Evolutionary conservation across 2,113 vertebrate genomes (phyloP).

Genomic region (Podarcis raffonei): DNA sequence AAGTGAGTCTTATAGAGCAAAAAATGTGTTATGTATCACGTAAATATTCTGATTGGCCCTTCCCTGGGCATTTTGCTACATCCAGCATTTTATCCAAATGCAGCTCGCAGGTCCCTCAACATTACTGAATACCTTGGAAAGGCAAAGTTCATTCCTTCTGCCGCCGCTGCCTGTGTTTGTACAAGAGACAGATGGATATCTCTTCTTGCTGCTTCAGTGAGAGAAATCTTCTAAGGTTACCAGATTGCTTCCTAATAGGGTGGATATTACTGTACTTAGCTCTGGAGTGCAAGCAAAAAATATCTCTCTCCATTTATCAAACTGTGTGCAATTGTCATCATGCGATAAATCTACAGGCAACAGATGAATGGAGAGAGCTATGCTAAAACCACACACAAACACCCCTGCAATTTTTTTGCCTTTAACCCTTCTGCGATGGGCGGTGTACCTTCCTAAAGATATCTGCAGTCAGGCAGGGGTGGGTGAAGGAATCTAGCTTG

Average conservation of each 20-base stretch:
- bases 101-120: not conserved
- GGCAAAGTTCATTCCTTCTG: not conserved
- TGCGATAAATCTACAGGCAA: not conserved
- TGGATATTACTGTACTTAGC: not conserved
- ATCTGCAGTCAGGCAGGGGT: no score
- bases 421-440: no score
- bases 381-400: constrained; percentile 21
- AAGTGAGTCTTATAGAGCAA: no score
- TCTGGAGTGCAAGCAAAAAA: not conserved
- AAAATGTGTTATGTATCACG: not conserved
- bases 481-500: not conserved
- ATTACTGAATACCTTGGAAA: not conserved
- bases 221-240: rapidly evolving
- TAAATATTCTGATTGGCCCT: not conserved
- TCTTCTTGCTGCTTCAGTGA: not conserved
- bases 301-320: not conserved
- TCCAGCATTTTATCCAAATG: not conserved
- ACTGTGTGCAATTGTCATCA: not conserved
- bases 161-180: not conserved
- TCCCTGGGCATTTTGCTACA: not conserved
- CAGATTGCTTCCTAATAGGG: not conserved
- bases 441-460: no score
- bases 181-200: not conserved
- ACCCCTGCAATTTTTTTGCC: not conserved
- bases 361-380: not conserved